A percentile compares a stretch with the other conserved stretches of the same genome.
phyloP scores from a whole-genome alignment of 2,113 vertebrate species.

The Clarias magur region DNA sequence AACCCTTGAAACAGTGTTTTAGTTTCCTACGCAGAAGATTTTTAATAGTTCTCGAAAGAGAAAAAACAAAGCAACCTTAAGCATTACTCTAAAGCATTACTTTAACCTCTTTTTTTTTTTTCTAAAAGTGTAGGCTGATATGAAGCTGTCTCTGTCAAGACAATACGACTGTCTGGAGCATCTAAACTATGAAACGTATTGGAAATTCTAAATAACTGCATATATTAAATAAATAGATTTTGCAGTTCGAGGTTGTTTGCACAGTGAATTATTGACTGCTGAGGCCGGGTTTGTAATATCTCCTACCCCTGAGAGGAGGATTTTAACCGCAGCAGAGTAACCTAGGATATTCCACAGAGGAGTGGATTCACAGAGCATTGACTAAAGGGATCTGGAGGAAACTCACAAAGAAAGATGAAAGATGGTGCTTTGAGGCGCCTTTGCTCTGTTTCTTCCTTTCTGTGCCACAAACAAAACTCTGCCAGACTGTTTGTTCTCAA shows the following conservation, averaged over 20 bases:
- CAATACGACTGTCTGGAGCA: background rate
- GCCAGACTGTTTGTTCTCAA: slow-evolving; percentile 34
- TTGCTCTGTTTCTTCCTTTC: slow-evolving; percentile 25
- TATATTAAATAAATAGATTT: slow-evolving; percentile 17
- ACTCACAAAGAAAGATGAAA: slow-evolving; percentile 49
- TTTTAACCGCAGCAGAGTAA: background rate
- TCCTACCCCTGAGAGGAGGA: background rate
- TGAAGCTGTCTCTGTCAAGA: background rate
- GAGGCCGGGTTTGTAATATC: background rate
- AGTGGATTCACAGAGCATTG: slow-evolving; percentile 17
- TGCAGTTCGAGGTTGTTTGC: background rate
- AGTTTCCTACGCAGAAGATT: background rate
- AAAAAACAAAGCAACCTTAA: background rate
- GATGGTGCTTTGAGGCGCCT: slow-evolving; percentile 36
- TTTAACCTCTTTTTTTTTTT: background rate
- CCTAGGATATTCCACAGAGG: slow-evolving; percentile 18
- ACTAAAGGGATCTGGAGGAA: slow-evolving; percentile 39
- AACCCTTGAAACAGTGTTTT: background rate
- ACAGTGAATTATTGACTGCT: slow-evolving; percentile 16
- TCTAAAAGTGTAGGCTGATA: background rate
- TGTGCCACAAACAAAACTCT: slow-evolving; percentile 37
- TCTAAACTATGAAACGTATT: background rate
- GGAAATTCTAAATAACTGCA: slow-evolving; percentile 3
- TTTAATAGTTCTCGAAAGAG: background rate
- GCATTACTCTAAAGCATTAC: background rate